A percentile compares a stretch with the other conserved stretches of the same genome.
Evolutionary conservation across 1,140 invertebrate genomes (phyloP).

Genomic region (Plutomurus gul): DNA sequence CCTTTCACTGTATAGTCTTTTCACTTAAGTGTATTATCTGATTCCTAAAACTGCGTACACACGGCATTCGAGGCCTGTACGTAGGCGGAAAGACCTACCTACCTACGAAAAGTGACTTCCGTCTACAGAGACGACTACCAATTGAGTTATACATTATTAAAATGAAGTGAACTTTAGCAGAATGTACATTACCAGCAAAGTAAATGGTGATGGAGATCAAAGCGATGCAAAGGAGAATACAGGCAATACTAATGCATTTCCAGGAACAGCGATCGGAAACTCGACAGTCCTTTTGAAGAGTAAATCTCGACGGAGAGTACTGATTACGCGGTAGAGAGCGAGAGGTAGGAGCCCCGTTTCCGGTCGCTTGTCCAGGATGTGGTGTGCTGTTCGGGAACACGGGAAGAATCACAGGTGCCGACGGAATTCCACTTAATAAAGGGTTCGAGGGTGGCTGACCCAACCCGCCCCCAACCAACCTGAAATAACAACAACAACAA

Average conservation of each 20-base stretch:
- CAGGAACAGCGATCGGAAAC: conserved; percentile 80
- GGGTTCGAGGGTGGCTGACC: conserved; percentile 44
- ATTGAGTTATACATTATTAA: too few relatives aligned
- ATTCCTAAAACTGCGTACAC: too few relatives aligned
- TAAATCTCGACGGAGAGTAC: conserved; percentile 87
- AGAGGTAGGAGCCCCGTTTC: conserved; percentile 57
- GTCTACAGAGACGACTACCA: too few relatives aligned
- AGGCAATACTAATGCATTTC: conserved; percentile 89
- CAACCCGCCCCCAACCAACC: conserved; percentile 45
- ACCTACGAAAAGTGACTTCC: too few relatives aligned
- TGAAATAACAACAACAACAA: conserved; percentile 41
- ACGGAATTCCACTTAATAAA: conserved; percentile 47
- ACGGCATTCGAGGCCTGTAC: too few relatives aligned
- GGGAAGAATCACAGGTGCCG: conserved; percentile 55
- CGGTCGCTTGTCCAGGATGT: conserved; percentile 45
- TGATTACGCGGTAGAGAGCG: conserved; percentile 70
- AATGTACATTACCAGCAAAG: conserved; percentile 80
- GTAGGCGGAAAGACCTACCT: too few relatives aligned
- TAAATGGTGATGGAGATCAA: conserved; percentile 89
- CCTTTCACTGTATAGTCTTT: too few relatives aligned
- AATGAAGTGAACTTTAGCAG: too few relatives aligned
- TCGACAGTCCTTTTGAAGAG: conserved; percentile 89
- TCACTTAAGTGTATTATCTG: too few relatives aligned
- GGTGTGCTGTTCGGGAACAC: conserved; percentile 66
- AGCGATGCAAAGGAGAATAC: conserved; percentile 84